Evolutionary conservation across 92 coral and sea anemone genomes (phyloP), one percentile per base, ranked within the genome.

Genomic region (Phymanthus crucifer): DNA sequence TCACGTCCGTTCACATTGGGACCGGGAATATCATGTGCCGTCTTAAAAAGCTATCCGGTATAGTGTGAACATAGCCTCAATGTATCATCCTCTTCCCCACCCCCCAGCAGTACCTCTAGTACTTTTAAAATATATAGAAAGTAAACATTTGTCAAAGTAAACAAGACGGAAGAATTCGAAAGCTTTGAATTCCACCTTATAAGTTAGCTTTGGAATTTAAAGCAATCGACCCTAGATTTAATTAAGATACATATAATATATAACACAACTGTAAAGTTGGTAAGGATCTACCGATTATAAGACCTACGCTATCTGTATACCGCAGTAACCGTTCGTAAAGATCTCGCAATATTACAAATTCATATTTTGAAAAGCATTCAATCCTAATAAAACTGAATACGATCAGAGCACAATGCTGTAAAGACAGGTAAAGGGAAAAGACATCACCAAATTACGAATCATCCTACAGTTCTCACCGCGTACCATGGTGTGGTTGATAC

Each of bases 401-500:
- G 27, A n/a, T 54, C 64, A 54, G 27, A 43, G 14, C 5, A 43
- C 14, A 14, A 43, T 5, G 48, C 48, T 43, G 48, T 43, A 43
- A 43, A 43, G n/a, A n/a, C n/a, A n/a, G n/a, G n/a, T n/a, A n/a
- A n/a, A n/a, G n/a, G n/a, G n/a, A n/a, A n/a, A n/a, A n/a, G n/a
- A 43, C 13, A 43, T 10, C 48, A 43, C 48, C 48, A 43, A 43
- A 38, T 38, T 38, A 38, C 26, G 18, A 70, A 24, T 70, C 68
- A 17, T 61, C 29, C 17, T 29, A n/a, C n/a, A n/a, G n/a, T n/a
- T 6, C 68, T 29, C 34, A 61, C 54, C 32, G 16, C 83, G 76
- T 79, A 79, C 83, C 83, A 79, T 50, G 66, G 76, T 10, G 83
- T 79, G 76, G 40, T 69, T 31, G 83, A n/a, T 37, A 78, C 82